Percentiles rank a stretch among this genome's conserved stretches.
phyloP scores from a whole-genome alignment of 2,888 invertebrate genomes.

The Diabrotica balteata region DNA sequence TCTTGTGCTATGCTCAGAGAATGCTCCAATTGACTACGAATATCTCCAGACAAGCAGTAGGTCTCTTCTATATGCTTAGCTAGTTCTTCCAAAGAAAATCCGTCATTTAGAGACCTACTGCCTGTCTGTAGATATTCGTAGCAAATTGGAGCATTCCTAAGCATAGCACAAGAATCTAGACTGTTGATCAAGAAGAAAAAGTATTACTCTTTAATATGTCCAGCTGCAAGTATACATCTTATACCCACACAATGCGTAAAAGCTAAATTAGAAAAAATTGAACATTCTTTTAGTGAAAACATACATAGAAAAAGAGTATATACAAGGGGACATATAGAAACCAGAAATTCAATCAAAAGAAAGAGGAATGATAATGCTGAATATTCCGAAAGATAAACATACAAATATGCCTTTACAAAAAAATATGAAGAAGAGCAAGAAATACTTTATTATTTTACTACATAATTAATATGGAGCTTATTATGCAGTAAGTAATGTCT shows the following conservation, averaged over 20 bases:
- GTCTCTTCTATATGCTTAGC: constrained; percentile 39
- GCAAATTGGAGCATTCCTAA: constrained; percentile 42
- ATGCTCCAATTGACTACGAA: constrained; percentile 42
- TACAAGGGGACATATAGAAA: neutral
- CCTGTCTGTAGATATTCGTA: constrained; percentile 41
- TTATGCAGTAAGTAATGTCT: no score
- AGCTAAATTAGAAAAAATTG: constrained; percentile 39
- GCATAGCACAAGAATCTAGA: constrained; percentile 37
- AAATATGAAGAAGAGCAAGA: no score
- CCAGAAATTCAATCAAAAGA: neutral
- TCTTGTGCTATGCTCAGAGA: constrained; percentile 39
- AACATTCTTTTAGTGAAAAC: constrained; percentile 31
- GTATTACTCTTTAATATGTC: constrained; percentile 37
- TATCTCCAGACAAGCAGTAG: constrained; percentile 41
- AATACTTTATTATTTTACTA: no score
- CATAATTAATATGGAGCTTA: no score
- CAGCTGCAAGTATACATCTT: constrained; percentile 42
- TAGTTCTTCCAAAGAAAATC: constrained; percentile 41
- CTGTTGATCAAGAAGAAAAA: constrained; percentile 39
- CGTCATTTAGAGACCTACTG: constrained; percentile 35
- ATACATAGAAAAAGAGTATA: neutral
- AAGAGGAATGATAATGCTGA: no score
- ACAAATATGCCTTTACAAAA: no score
- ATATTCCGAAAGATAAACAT: no score
- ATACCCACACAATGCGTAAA: constrained; percentile 39